A percentile compares a stretch with the other conserved stretches of the same genome.
These are phyloP conservation scores for Oenanthe melanoleuca DNA, from an alignment of 2,113 vertebrate genomes.

Conservation along the genomic window DNA sequence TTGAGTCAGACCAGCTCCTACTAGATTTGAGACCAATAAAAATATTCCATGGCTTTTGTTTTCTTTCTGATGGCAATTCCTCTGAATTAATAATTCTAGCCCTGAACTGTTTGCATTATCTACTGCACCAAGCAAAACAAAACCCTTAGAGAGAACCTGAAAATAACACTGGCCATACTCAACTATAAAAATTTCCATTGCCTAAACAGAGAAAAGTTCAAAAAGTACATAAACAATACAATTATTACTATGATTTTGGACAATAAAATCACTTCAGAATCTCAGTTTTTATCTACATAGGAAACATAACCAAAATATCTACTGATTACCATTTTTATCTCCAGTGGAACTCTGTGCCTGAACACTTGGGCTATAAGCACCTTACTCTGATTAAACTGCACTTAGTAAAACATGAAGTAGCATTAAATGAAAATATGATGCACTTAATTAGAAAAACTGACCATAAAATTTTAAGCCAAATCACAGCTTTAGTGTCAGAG, in stretches of 20 bases:
- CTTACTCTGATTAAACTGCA: neutral
- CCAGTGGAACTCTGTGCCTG: neutral
- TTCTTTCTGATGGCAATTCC: neutral
- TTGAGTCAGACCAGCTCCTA: neutral
- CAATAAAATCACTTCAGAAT: neutral
- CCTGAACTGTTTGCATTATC: neutral
- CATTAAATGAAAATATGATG: neutral
- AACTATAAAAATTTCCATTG: conserved; percentile 4
- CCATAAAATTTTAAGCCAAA: neutral
- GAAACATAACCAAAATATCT: neutral
- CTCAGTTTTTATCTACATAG: neutral
- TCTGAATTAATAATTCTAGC: neutral
- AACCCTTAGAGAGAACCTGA: neutral
- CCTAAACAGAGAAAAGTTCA: neutral
- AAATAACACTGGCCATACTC: neutral
- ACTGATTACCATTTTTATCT: neutral
- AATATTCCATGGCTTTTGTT: neutral
- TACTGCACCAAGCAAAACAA: conserved; percentile 10
- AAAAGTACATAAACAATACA: neutral
- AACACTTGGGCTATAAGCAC: neutral
- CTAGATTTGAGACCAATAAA: neutral
- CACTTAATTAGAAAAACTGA: neutral
- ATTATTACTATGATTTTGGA: neutral
- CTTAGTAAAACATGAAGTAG: neutral
- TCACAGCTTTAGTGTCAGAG: neutral